phyloP scores from a whole-genome alignment of 2,888 invertebrate genomes.

The Phalera bucephala region DNA sequence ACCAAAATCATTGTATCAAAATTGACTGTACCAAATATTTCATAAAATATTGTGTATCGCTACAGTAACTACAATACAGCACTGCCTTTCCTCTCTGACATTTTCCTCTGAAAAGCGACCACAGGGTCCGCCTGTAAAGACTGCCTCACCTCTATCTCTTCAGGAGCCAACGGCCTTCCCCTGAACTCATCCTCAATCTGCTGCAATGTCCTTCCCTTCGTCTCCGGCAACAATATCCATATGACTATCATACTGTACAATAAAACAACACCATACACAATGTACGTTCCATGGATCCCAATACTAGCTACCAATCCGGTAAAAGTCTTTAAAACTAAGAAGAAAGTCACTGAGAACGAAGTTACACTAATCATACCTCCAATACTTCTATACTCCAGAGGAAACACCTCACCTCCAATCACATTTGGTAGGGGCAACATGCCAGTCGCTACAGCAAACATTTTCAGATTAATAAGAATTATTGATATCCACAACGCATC shows the following conservation, averaged over 20 bases:
- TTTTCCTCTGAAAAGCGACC: constrained; percentile 37
- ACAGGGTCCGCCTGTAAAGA: constrained; percentile 42
- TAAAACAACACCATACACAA: constrained; percentile 77
- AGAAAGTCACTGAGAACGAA: constrained; percentile 80
- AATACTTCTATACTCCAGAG: constrained; percentile 81
- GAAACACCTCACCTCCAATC: constrained; percentile 87
- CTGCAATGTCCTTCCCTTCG: constrained; percentile 83
- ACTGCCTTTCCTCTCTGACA: constrained; percentile 41
- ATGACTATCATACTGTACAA: constrained; percentile 76
- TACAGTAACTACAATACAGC: constrained; percentile 14
- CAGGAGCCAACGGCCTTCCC: constrained; percentile 34
- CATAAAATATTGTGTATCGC: no score
- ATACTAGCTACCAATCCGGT: constrained; percentile 72
- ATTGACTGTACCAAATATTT: no score
- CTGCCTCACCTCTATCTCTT: constrained; percentile 33
- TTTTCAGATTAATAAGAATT: constrained; percentile 74
- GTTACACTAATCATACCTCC: constrained; percentile 84
- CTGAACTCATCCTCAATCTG: constrained; percentile 84
- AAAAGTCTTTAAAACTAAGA: constrained; percentile 84
- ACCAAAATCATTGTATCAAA: no score
- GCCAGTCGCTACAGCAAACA: constrained; percentile 81
- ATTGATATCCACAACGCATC: constrained; percentile 65
- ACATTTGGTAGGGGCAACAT: constrained; percentile 86
- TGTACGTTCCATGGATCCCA: constrained; percentile 81
- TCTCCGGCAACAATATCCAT: constrained; percentile 84